A percentile compares a stretch with the other conserved stretches of the same genome.
These are phyloP conservation scores for Xestia xanthographa DNA, from an alignment of 2,888 invertebrate species.

Conservation along the genomic window DNA sequence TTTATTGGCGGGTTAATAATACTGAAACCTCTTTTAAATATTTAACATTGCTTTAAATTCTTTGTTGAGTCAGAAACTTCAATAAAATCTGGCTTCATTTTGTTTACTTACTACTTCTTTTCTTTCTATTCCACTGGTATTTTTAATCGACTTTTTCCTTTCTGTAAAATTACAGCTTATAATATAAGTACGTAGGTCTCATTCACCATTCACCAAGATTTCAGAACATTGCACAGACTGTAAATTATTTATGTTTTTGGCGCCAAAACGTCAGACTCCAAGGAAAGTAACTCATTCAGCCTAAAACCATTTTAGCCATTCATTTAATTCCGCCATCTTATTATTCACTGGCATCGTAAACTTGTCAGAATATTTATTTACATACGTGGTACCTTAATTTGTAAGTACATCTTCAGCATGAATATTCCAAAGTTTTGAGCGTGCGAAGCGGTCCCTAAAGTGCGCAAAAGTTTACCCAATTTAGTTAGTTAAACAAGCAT, in stretches of 20 bases:
- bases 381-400: slow-evolving; percentile 67
- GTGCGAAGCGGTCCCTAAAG: slow-evolving; percentile 46
- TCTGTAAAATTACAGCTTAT: neutral
- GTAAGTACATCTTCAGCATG: slow-evolving; percentile 59
- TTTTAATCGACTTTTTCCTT: neutral
- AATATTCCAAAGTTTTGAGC: slow-evolving; percentile 62
- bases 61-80: slow-evolving; percentile 1
- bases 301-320: slow-evolving; percentile 34
- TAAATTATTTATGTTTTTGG: slow-evolving; percentile 23
- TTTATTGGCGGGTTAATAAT: slow-evolving; percentile 37
- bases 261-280: slow-evolving; percentile 30
- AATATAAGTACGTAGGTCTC: neutral
- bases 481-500: slow-evolving; percentile 52
- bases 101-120: neutral
- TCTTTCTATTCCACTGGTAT: neutral
- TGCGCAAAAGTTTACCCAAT: slow-evolving; percentile 63
- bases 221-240: neutral
- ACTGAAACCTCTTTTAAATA: slow-evolving; percentile 18
- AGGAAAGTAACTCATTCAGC: slow-evolving; percentile 21
- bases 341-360: slow-evolving; percentile 58
- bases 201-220: neutral
- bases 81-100: slow-evolving; percentile 1
- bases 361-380: slow-evolving; percentile 69
- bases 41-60: slow-evolving; percentile 2
- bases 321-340: slow-evolving; percentile 57